A percentile compares a stretch with the other conserved stretches of the same genome.
These are phyloP conservation scores for Aromia moschata DNA, from an alignment of 2,888 invertebrate species.

Conservation along the genomic window DNA sequence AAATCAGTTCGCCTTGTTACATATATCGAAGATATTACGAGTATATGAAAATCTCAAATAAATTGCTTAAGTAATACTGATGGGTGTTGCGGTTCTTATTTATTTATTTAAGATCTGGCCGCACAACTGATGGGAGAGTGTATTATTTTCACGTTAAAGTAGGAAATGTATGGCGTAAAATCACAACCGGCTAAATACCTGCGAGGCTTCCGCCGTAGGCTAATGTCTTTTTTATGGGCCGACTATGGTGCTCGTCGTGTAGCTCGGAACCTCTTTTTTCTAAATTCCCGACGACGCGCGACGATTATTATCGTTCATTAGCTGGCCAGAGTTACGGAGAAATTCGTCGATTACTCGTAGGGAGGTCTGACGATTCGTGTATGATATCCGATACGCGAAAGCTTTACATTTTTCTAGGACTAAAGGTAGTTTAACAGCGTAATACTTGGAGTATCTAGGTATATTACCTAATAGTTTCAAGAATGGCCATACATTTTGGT, in stretches of 20 bases:
- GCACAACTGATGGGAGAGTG: neutral
- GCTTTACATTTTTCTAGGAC: too few relatives aligned
- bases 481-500: too few relatives aligned
- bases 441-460: too few relatives aligned
- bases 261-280: constrained; percentile 28
- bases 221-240: constrained; percentile 42
- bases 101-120: neutral
- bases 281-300: constrained; percentile 19
- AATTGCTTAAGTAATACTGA: too few relatives aligned
- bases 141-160: constrained; percentile 19
- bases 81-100: too few relatives aligned
- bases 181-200: constrained; percentile 32
- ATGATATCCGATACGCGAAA: too few relatives aligned
- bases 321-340: constrained; percentile 33
- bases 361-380: constrained; percentile 31
- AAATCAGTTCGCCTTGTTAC: too few relatives aligned
- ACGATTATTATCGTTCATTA: too few relatives aligned
- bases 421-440: too few relatives aligned
- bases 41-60: too few relatives aligned
- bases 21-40: too few relatives aligned
- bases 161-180: constrained; percentile 28
- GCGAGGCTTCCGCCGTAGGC: constrained; percentile 38
- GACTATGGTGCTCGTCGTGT: constrained; percentile 29
- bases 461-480: too few relatives aligned
- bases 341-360: constrained; percentile 25